Percentiles rank a stretch among this genome's conserved stretches.
These are phyloP conservation scores for Microlaimidae sp. DNA, from an alignment of 2,888 invertebrate species.

Conservation along the genomic window DNA sequence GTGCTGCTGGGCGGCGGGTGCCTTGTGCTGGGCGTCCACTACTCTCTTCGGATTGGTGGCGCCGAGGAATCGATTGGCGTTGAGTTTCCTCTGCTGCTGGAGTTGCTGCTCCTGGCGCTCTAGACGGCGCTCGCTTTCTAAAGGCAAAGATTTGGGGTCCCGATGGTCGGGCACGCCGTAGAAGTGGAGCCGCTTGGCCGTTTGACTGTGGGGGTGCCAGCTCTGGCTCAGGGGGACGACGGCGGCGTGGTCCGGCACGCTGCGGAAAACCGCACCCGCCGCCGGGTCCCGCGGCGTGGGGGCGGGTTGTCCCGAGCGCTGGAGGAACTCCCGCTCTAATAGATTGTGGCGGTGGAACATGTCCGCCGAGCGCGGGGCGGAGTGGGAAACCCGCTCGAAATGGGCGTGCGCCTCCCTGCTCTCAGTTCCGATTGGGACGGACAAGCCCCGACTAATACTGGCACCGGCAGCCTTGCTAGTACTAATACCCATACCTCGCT, in stretches of 20 bases:
- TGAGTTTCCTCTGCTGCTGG: too few relatives aligned
- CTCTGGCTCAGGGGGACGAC: neutral
- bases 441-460: too few relatives aligned
- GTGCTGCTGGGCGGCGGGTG: neutral
- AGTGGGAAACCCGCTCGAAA: too few relatives aligned
- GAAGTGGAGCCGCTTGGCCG: neutral
- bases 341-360: too few relatives aligned
- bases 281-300: neutral
- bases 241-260: neutral
- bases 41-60: neutral
- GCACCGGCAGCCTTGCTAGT: too few relatives aligned
- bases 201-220: constrained; percentile 1
- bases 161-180: neutral
- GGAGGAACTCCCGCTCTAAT: too few relatives aligned
- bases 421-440: too few relatives aligned
- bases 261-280: neutral
- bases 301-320: too few relatives aligned
- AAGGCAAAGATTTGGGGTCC: neutral
- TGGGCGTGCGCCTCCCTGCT: too few relatives aligned
- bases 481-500: too few relatives aligned
- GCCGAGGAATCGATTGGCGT: neutral
- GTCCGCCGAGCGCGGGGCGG: too few relatives aligned
- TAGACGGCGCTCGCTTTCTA: neutral
- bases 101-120: neutral
- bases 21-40: too few relatives aligned